Percentiles rank a stretch among this genome's conserved stretches.
phyloP scores from a whole-genome alignment of 92 coral and sea anemone species.

The Chrysogorgia sp. region DNA sequence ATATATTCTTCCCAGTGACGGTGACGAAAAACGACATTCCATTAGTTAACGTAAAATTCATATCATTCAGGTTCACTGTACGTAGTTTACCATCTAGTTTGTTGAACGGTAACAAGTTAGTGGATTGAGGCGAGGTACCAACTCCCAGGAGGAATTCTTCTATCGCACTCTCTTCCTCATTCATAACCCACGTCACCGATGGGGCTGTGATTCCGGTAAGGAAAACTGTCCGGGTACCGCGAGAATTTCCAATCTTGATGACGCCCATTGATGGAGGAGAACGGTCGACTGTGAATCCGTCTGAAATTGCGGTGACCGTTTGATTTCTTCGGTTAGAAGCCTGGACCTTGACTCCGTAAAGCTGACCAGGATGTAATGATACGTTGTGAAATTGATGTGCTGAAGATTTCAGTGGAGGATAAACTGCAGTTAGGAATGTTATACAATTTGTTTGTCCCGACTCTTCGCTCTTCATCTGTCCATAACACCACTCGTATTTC shows the following conservation, averaged over 20 bases:
- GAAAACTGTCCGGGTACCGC: slow-evolving; percentile 68
- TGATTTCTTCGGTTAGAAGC: slow-evolving; percentile 79
- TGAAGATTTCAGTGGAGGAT: slow-evolving; percentile 57
- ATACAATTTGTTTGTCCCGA: slow-evolving; percentile 54
- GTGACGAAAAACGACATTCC: slow-evolving; percentile 81
- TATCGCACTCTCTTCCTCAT: slow-evolving; percentile 83
- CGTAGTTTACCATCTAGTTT: slow-evolving; percentile 61
- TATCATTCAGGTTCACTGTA: slow-evolving; percentile 67
- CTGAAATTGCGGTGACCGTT: slow-evolving; percentile 74
- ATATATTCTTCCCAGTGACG: slow-evolving; percentile 75
- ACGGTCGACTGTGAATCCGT: slow-evolving; percentile 91
- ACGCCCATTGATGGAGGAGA: slow-evolving; percentile 70
- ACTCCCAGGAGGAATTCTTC: slow-evolving; percentile 70
- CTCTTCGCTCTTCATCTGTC: slow-evolving; percentile 54
- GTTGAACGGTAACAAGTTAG: slow-evolving; percentile 63
- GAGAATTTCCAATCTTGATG: slow-evolving; percentile 66
- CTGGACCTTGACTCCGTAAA: slow-evolving; percentile 82
- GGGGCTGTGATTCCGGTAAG: slow-evolving; percentile 75
- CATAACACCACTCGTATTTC: slow-evolving; percentile 87
- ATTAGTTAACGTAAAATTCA: slow-evolving; percentile 73
- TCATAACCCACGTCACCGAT: slow-evolving; percentile 81
- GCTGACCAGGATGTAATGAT: slow-evolving; percentile 79
- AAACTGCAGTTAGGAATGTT: slow-evolving; percentile 62
- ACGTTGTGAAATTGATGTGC: slow-evolving; percentile 81
- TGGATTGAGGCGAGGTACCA: slow-evolving; percentile 77